These are phyloP conservation scores for Anguilla pacifica DNA, from an alignment of 2,797 vertebrate genomes.

Conservation along the genomic window DNA sequence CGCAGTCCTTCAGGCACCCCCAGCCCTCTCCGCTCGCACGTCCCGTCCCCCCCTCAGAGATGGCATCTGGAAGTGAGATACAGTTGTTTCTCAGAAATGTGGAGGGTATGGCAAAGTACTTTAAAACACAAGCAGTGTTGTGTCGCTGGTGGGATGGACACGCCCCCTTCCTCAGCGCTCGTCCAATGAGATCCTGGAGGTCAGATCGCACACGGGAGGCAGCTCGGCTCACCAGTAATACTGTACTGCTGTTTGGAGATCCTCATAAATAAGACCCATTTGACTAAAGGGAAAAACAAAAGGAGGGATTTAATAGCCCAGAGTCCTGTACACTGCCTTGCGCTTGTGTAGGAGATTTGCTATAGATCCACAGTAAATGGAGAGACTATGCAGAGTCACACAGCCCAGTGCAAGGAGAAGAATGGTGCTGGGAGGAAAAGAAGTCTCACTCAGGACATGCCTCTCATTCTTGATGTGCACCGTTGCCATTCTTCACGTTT, in stretches of 20 bases:
- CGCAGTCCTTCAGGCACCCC: conserved; percentile 45
- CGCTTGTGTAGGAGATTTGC: not conserved
- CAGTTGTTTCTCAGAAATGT: conserved; percentile 51
- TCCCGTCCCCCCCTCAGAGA: conserved; percentile 37
- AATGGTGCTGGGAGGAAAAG: not conserved
- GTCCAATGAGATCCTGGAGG: conserved; percentile 54
- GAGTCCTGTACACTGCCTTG: conserved; percentile 21
- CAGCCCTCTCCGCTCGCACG: conserved; percentile 32
- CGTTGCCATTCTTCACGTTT: conserved; percentile 64
- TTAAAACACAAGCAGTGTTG: conserved; percentile 59
- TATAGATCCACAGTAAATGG: not conserved
- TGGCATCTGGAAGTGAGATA: conserved; percentile 48
- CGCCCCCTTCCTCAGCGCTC: conserved; percentile 68
- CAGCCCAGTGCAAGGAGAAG: not conserved
- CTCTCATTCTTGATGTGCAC: conserved; percentile 67
- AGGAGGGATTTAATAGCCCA: not conserved
- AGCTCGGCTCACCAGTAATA: conserved; percentile 24
- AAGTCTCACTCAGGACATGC: conserved; percentile 58
- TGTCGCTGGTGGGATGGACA: conserved; percentile 60
- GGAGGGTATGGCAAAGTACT: conserved; percentile 54
- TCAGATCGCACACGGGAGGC: conserved; percentile 42
- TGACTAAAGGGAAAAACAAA: conserved; percentile 34
- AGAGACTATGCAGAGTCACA: not conserved
- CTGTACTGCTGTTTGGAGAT: not conserved
- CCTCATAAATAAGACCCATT: conserved; percentile 43